Evolutionary conservation across 2,888 invertebrate species (phyloP).

Genomic region (Oxystoma pomonae): DNA sequence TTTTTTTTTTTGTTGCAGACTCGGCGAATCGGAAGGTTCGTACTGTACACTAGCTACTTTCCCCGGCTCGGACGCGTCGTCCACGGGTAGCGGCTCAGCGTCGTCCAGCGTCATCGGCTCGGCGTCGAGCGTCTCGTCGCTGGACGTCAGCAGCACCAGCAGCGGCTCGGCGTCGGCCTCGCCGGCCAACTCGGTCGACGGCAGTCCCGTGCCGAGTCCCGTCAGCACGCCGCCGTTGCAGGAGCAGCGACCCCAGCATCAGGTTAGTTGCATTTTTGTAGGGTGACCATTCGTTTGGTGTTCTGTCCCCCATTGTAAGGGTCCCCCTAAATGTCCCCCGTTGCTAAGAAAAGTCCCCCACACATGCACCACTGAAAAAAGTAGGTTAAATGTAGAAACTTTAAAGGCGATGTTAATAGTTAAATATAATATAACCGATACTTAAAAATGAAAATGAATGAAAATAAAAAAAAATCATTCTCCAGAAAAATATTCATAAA

Average conservation of each 20-base stretch:
- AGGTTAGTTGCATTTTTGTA: background rate
- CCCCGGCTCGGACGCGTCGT: slow-evolving; percentile 37
- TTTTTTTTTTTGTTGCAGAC: slow-evolving; percentile 45
- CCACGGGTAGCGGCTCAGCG: slow-evolving; percentile 15
- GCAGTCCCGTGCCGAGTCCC: slow-evolving; percentile 15
- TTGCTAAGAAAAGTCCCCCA: no score
- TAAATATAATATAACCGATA: no score
- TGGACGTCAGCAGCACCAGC: slow-evolving; percentile 15
- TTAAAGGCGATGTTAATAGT: no score
- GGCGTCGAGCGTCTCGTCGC: slow-evolving; percentile 22
- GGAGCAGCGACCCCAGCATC: background rate
- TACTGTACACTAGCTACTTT: slow-evolving; percentile 60
- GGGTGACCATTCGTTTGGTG: no score
- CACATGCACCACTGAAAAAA: no score
- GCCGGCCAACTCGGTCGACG: slow-evolving; percentile 30
- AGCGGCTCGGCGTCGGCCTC: slow-evolving; percentile 28
- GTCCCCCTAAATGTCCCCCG: no score
- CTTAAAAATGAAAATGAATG: no score
- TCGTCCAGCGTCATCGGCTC: slow-evolving; percentile 24
- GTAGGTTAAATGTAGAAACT: no score
- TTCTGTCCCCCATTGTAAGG: no score
- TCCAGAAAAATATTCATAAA: no score
- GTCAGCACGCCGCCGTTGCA: slow-evolving; percentile 6
- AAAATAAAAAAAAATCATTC: no score
- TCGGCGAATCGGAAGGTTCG: slow-evolving; percentile 60